Evolutionary conservation across 2,888 invertebrate species (phyloP).

Genomic region (Calameuta pallipes): DNA sequence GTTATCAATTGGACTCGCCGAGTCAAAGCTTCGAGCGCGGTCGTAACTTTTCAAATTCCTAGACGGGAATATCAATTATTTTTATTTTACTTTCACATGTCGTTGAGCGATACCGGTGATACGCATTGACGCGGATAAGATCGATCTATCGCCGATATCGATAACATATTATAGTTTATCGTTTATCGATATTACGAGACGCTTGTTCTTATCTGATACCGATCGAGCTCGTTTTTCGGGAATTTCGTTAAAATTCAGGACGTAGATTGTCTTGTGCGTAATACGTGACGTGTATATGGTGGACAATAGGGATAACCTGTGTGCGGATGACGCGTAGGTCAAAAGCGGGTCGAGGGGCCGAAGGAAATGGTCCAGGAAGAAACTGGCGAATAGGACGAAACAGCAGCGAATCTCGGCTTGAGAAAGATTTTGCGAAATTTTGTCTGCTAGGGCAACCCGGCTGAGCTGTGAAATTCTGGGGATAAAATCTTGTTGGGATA

Average conservation of each 20-base stretch:
- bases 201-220: too few relatives aligned
- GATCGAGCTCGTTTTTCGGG: too few relatives aligned
- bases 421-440: not conserved
- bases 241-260: not conserved
- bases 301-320: not conserved
- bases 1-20: not conserved
- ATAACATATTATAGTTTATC: too few relatives aligned
- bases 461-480: not conserved
- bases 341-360: too few relatives aligned
- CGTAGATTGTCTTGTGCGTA: too few relatives aligned
- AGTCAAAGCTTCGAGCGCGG: not conserved
- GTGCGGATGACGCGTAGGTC: not conserved
- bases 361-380: not conserved
- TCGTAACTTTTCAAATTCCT: not conserved
- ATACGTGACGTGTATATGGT: too few relatives aligned
- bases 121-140: slow-evolving; percentile 23
- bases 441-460: not conserved
- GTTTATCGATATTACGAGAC: too few relatives aligned
- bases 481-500: slow-evolving; percentile 35
- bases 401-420: not conserved
- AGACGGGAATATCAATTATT: not conserved
- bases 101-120: too few relatives aligned
- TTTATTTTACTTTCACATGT: not conserved
- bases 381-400: not conserved
- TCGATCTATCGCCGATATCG: slow-evolving; percentile 13